Base-by-base conservation (phyloP, 2,797 vertebrate genomes). In the Melanotaenia maccullochi region DNA sequence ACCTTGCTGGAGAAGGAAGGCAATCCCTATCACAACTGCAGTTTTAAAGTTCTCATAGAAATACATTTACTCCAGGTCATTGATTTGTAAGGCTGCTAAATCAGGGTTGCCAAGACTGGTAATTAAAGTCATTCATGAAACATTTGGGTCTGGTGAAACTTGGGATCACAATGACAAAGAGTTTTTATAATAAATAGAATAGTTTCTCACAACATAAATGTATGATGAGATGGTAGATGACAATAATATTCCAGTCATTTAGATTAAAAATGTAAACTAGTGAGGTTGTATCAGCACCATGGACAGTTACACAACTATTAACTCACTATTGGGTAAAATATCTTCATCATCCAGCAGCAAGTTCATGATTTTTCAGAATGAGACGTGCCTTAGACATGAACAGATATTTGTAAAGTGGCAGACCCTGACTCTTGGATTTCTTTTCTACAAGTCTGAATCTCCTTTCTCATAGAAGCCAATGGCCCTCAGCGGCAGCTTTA, bases 241-340 rank as follows among this genome's bases (percentile, higher is more conserved):
- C 13, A 24, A 35, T 22, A n/a, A n/a, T 1, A 25, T 14, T 12
- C 24, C 16, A 20, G 18, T 13, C 3, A 9, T 9, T 65, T 67
- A 61, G 24, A 30, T 56, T 18, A 40, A 12, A 72, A 22, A 40
- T 51, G 8, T 25, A 60, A 63, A 38, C 47, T 76, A 16, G 33
- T 55, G 11, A 28, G 18, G 51, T 62, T 3, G 6, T 80, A 86
- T 90, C 89, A 90, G 88, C 82, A 90, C 90, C 86, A 88, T 63
- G 87, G 87, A 91, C 81, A 91, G 60, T 35, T 60, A 52, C 49
- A 13, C 4, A 12, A 35, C 9, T n/a, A n/a, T 68, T 57, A 22
- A 36, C 2, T 12, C 7, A 20, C 4, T 49, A 56, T 35, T 55
- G 7, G 40, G 14, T 25, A 20, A 44, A 8, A 18, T 4, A 28